These are phyloP conservation scores for Pygoscelis antarcticus DNA, from an alignment of 2,113 vertebrate genomes.

Conservation along the genomic window DNA sequence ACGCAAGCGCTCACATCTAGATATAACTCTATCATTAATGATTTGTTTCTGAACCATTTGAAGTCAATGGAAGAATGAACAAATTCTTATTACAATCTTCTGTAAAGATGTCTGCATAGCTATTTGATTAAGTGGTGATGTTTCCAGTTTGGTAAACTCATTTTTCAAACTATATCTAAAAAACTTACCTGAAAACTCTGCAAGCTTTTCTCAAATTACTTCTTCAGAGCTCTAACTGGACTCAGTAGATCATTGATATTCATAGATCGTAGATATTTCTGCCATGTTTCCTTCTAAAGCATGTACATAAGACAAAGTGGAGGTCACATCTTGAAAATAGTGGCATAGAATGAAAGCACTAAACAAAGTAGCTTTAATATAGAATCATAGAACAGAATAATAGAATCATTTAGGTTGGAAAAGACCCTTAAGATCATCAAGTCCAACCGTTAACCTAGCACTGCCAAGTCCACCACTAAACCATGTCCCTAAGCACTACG, in stretches of 20 bases:
- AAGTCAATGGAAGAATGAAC: neutral
- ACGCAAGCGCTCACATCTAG: fast-evolving
- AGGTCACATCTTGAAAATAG: neutral
- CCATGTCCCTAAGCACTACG: neutral
- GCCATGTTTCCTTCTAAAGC: neutral
- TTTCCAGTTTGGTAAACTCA: neutral
- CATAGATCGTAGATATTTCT: neutral
- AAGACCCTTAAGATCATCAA: neutral
- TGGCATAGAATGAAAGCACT: neutral
- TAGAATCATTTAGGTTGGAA: neutral
- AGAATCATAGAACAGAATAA: neutral
- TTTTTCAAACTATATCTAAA: neutral
- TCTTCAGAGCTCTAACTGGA: neutral
- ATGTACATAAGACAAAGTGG: neutral
- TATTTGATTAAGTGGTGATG: neutral
- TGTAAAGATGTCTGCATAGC: neutral
- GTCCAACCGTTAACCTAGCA: neutral
- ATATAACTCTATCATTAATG: neutral
- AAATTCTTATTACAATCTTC: neutral
- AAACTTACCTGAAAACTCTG: neutral
- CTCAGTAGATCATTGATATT: neutral
- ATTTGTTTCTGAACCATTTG: neutral
- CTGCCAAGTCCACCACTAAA: neutral
- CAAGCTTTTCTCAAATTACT: neutral
- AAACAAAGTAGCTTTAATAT: neutral